Percentiles rank a stretch among this genome's conserved stretches.
Conservation (phyloP, 1,140 invertebrate genomes). For the Hydropsyche tenuis region DNA sequence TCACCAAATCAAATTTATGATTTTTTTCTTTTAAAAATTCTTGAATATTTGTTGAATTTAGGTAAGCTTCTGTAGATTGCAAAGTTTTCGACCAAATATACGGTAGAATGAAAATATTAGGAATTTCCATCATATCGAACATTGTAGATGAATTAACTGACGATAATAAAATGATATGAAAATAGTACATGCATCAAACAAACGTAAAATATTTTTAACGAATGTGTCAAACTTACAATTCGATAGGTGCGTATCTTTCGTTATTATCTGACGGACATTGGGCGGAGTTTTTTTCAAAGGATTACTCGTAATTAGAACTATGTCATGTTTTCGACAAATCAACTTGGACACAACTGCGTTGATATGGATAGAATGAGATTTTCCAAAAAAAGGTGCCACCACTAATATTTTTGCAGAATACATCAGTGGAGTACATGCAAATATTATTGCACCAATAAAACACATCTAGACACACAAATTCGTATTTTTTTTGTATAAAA, state of each 20-base stretch:
- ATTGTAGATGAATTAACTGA: too few relatives aligned
- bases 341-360: conserved; percentile 43
- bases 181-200: too few relatives aligned
- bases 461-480: not conserved
- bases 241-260: too few relatives aligned
- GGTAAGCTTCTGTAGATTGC: not conserved
- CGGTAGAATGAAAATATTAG: too few relatives aligned
- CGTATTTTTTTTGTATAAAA: too few relatives aligned
- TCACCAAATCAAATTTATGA: conserved; percentile 40
- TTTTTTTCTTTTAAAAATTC: conserved; percentile 25
- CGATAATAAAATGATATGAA: too few relatives aligned
- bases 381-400: conserved; percentile 48
- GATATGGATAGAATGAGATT: conserved; percentile 49
- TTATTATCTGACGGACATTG: conserved; percentile 41
- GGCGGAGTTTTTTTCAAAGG: conserved; percentile 39
- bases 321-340: conserved; percentile 49
- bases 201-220: too few relatives aligned
- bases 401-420: conserved; percentile 35
- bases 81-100: not conserved
- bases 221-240: not conserved
- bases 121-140: too few relatives aligned
- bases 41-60: not conserved
- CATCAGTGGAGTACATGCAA: too few relatives aligned
- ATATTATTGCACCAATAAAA: not conserved
- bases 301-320: conserved; percentile 50